Conservation (phyloP, 2,113 vertebrate species). For the Pteropus alecto region DNA sequence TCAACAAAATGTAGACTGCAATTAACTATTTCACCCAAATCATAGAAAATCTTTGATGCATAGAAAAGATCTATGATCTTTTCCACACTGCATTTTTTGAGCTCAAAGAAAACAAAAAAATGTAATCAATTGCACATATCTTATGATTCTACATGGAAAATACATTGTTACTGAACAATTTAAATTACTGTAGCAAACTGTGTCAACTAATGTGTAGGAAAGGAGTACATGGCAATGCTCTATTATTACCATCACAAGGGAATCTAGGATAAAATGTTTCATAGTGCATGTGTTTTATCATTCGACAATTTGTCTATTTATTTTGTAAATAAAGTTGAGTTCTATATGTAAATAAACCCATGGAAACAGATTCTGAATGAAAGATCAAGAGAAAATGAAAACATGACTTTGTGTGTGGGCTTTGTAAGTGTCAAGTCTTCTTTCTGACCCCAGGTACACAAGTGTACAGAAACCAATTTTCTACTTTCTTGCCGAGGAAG, state of each 20-base stretch:
- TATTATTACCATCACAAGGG: too few species aligned
- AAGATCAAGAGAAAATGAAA: background rate
- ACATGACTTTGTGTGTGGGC: background rate
- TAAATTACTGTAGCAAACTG: background rate
- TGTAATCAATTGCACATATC: background rate
- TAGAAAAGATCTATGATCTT: background rate
- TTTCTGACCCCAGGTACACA: constrained; percentile 15
- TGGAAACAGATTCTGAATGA: background rate
- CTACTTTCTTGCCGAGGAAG: constrained; percentile 5
- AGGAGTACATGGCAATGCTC: background rate
- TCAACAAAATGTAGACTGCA: background rate
- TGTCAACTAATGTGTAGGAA: background rate
- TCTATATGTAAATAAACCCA: background rate
- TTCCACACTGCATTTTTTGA: background rate
- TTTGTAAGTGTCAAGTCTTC: background rate
- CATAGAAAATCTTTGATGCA: background rate
- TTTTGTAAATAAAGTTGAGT: background rate
- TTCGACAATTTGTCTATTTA: background rate
- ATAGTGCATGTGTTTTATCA: background rate
- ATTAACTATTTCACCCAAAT: background rate
- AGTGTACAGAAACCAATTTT: constrained; percentile 51
- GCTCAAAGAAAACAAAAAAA: background rate
- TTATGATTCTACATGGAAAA: background rate
- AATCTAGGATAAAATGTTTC: background rate
- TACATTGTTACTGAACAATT: background rate